These are phyloP conservation scores for Caenorhabditis virilis DNA, from an alignment of 2,888 invertebrate species.

Conservation along the genomic window DNA sequence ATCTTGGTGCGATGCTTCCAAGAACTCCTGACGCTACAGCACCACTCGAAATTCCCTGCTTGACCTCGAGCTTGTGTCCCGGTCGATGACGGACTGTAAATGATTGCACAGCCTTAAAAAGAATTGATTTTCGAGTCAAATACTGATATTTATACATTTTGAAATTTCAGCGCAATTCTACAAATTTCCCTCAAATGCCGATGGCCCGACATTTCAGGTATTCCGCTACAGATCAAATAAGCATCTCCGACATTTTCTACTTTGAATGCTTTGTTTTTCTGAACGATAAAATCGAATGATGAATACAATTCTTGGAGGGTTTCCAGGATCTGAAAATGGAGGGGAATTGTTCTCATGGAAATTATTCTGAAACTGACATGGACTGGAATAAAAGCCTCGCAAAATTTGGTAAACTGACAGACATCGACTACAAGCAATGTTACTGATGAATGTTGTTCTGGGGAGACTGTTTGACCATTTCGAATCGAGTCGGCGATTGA, in stretches of 20 bases:
- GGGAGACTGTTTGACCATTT: slow-evolving; percentile 36
- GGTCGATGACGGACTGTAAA: slow-evolving; percentile 46
- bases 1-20: slow-evolving; percentile 51
- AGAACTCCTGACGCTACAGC: slow-evolving; percentile 51
- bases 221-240: slow-evolving; percentile 50
- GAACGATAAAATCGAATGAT: slow-evolving; percentile 47
- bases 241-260: slow-evolving; percentile 56
- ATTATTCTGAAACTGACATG: slow-evolving; percentile 29
- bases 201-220: slow-evolving; percentile 39
- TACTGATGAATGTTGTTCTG: slow-evolving; percentile 45
- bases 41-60: slow-evolving; percentile 48
- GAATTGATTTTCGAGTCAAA: neutral
- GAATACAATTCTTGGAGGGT: slow-evolving; percentile 52
- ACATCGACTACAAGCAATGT: slow-evolving; percentile 48
- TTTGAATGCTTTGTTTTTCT: slow-evolving; percentile 48
- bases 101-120: slow-evolving; percentile 31
- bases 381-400: slow-evolving; percentile 51
- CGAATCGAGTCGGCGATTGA: slow-evolving; percentile 43
- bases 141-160: slow-evolving; percentile 15
- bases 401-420: slow-evolving; percentile 49
- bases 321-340: slow-evolving; percentile 49
- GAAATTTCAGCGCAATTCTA: slow-evolving; percentile 39
- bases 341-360: no score
- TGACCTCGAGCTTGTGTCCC: slow-evolving; percentile 32
- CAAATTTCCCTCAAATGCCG: slow-evolving; percentile 44